phyloP scores from a whole-genome alignment of 2,888 invertebrate genomes.

The Agonopterix heracliana region DNA sequence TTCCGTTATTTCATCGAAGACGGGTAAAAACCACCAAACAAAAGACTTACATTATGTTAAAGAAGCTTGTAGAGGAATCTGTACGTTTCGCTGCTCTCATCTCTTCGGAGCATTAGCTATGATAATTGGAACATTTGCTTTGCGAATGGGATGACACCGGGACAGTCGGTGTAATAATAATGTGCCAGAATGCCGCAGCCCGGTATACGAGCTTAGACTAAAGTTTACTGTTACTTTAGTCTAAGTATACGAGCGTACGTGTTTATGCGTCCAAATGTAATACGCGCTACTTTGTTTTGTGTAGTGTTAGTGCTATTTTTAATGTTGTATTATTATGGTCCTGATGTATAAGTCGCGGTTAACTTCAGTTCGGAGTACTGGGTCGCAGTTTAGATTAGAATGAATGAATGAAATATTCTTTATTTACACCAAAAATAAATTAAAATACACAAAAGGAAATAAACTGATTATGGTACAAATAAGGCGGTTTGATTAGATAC shows the following conservation, averaged over 20 bases:
- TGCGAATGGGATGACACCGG: slow-evolving; percentile 55
- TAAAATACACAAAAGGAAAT: no score
- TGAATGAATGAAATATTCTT: no score
- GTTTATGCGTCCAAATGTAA: slow-evolving; percentile 44
- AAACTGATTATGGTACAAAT: no score
- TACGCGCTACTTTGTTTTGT: slow-evolving; percentile 25
- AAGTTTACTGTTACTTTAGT: no score
- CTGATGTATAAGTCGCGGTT: no score
- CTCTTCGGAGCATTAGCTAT: slow-evolving; percentile 64
- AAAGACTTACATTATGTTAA: slow-evolving; percentile 11
- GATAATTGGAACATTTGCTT: slow-evolving; percentile 72
- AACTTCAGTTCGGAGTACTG: no score
- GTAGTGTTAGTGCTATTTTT: background rate
- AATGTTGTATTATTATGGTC: no score
- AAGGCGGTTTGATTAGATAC: no score
- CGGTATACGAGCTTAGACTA: slow-evolving; percentile 16
- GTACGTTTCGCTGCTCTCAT: slow-evolving; percentile 23
- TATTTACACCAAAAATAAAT: no score
- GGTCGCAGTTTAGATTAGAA: no score
- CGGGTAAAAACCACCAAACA: background rate
- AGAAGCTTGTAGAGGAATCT: slow-evolving; percentile 12
- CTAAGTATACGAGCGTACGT: slow-evolving; percentile 31
- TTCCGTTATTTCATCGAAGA: no score
- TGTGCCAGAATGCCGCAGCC: slow-evolving; percentile 27
- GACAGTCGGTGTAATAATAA: slow-evolving; percentile 44